Percentiles rank a stretch among this genome's conserved stretches.
Evolutionary conservation across 2,888 invertebrate genomes (phyloP).

Genomic region (Syritta pipiens): DNA sequence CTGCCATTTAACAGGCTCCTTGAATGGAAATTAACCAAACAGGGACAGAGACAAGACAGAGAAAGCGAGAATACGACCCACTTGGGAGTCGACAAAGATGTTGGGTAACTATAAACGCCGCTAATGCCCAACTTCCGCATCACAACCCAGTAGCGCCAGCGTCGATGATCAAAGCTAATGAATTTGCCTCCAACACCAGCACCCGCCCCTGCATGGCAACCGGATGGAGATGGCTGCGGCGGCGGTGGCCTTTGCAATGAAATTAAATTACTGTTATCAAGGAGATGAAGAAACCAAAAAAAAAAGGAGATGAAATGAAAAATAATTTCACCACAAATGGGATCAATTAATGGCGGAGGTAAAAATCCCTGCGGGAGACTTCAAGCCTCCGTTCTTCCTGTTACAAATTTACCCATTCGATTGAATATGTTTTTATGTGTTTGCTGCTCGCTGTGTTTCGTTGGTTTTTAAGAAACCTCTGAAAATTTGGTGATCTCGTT

Average conservation of each 20-base stretch:
- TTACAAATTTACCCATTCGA: too few species aligned
- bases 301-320: constrained; percentile 9
- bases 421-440: too few species aligned
- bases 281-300: not conserved
- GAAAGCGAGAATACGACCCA: not conserved
- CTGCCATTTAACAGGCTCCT: constrained; percentile 6
- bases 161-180: constrained; percentile 49
- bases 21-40: constrained; percentile 44
- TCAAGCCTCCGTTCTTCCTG: too few species aligned
- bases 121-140: constrained; percentile 1
- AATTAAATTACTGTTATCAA: constrained; percentile 43
- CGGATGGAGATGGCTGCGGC: constrained; percentile 1
- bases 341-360: constrained; percentile 45
- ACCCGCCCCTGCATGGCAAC: too few species aligned
- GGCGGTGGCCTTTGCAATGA: constrained; percentile 22
- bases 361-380: constrained; percentile 21
- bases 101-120: constrained; percentile 9
- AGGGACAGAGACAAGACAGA: not conserved
- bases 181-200: constrained; percentile 27
- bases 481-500: too few species aligned
- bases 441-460: too few species aligned
- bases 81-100: not conserved
- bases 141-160: not conserved
- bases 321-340: constrained; percentile 34
- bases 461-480: too few species aligned